Evolutionary conservation across 2,888 invertebrate genomes (phyloP), one percentile per base, ranked within the genome.

Genomic region (Nomada ruficornis): DNA sequence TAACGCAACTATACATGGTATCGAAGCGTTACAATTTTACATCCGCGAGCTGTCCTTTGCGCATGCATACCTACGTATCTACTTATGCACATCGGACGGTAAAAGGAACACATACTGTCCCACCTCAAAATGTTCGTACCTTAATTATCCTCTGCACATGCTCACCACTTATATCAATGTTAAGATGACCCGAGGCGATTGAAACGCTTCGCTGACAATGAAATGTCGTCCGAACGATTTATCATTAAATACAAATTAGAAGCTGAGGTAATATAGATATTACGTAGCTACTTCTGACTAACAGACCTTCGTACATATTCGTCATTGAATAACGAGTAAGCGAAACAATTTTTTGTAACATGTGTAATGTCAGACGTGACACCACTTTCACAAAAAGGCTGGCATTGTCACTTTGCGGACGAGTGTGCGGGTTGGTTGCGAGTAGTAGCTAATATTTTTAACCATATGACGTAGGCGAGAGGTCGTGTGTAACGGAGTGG

Each of bases 361-460:
- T 26, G 23, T 29, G 44, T 57, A 59, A 47, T 26, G 57, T 55
- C 65, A 44, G 44, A 59, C 52, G 62, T 71, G 69, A 77, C 65
- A 67, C 62, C 59, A 68, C 74, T 83, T 82, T 81, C 83, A 75
- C 71, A 63, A 70, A 74, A 81, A 77, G 60, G 18, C 42, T 13
- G 52, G 36, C 65, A 68, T 82, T 69, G 44, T 65, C 60, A 55
- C 54, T 81, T 55, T 60, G 65, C 70, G 11, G 62, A 64, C 63
- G 55, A 36, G 42, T 50, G 62, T 54, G 42, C 64, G 59, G 75
- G 54, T 71, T 75, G 36, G 36, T 36, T 36, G 36, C 7, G 47
- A 52, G 63, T 77, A 54, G 77, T 67, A 57, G 72, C 50, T 64
- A 36, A 62, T 83, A 81, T 83, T 83, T 83, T 83, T 83, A 81